Conservation (phyloP, 2,888 invertebrate genomes). For the Mythimna albipuncta region DNA sequence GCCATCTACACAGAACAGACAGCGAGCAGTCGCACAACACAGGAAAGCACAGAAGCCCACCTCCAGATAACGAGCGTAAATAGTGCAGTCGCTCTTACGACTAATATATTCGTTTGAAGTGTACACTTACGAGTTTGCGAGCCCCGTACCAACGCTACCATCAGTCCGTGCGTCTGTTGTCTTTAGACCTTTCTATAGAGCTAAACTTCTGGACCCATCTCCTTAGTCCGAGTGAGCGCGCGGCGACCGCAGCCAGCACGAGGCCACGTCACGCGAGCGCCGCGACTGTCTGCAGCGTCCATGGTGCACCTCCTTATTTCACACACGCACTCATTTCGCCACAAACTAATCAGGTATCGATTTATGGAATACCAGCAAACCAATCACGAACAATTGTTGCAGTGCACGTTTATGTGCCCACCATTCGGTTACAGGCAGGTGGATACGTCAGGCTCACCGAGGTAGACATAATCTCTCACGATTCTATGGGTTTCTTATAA, state of each 20-base stretch:
- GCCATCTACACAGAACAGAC: constrained; percentile 34
- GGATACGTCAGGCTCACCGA: constrained; percentile 11
- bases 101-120: neutral
- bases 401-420: constrained; percentile 30
- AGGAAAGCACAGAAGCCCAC: constrained; percentile 4
- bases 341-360: constrained; percentile 58
- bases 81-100: neutral
- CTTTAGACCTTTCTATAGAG: neutral
- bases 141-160: neutral
- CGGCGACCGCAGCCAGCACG: constrained; percentile 1
- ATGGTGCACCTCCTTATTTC: constrained; percentile 47
- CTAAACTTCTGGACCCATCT: neutral
- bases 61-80: neutral
- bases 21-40: constrained; percentile 1
- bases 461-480: constrained; percentile 23
- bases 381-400: constrained; percentile 41
- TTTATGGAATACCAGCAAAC: constrained; percentile 48
- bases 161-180: neutral
- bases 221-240: neutral
- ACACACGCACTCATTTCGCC: constrained; percentile 33
- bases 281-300: constrained; percentile 40
- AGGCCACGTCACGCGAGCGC: constrained; percentile 41
- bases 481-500: neutral
- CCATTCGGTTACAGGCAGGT: constrained; percentile 25
- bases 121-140: neutral